Percentiles rank a stretch among this genome's conserved stretches.
Conservation (phyloP, 2,797 vertebrate species). For the Poecile montanus region DNA sequence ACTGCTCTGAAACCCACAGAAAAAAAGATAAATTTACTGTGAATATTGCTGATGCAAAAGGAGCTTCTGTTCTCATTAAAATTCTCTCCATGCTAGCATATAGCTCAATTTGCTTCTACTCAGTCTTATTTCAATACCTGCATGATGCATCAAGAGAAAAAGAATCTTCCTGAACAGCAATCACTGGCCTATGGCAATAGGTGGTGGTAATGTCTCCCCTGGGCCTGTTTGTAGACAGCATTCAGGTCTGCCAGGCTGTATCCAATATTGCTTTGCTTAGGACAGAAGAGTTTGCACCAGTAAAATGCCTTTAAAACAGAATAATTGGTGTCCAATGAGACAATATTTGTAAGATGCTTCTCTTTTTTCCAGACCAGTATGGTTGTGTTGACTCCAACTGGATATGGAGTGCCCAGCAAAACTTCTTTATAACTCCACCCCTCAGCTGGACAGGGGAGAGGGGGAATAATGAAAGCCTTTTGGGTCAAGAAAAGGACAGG, state of each 20-base stretch:
- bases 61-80: not conserved
- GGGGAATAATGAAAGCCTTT: not conserved
- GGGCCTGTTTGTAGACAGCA: not conserved
- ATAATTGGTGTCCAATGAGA: not conserved
- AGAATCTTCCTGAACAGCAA: not conserved
- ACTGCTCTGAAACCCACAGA: not conserved
- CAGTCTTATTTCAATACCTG: not conserved
- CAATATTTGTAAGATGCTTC: not conserved
- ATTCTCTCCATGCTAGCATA: not conserved
- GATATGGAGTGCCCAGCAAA: not conserved
- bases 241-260: not conserved
- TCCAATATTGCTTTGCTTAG: not conserved
- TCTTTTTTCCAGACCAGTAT: not conserved
- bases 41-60: not conserved
- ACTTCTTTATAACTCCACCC: not conserved
- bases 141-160: not conserved
- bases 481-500: not conserved
- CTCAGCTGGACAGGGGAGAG: not conserved
- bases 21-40: not conserved
- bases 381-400: not conserved
- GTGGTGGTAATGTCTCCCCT: not conserved
- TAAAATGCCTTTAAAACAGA: not conserved
- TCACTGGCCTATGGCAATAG: not conserved
- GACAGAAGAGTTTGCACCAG: not conserved
- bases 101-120: not conserved